A percentile compares a stretch with the other conserved stretches of the same genome.
phyloP scores from a whole-genome alignment of 1,140 invertebrate genomes.

The Scaptomyza montana region DNA sequence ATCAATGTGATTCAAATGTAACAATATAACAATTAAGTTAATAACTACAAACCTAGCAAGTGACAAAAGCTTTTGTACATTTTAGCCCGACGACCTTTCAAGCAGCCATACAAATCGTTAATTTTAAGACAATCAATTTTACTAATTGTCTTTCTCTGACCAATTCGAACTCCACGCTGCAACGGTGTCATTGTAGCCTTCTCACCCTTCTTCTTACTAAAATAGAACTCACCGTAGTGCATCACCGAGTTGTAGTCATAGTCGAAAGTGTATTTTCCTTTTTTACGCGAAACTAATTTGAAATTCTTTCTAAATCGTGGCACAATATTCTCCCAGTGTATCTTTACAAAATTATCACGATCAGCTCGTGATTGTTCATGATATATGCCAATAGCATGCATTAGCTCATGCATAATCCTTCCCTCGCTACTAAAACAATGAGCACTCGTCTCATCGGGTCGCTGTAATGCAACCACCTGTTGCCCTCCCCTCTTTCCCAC shows the following conservation, averaged over 20 bases:
- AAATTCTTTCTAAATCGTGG: conserved; percentile 88
- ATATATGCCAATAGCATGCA: conserved; percentile 93
- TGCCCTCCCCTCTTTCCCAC: conserved; percentile 88
- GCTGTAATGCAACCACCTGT: conserved; percentile 81
- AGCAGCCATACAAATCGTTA: conserved; percentile 88
- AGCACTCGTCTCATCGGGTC: conserved; percentile 86
- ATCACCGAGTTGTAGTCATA: conserved; percentile 90
- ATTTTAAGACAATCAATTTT: conserved; percentile 89
- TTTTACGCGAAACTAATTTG: conserved; percentile 87
- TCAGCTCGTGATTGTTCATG: conserved; percentile 94
- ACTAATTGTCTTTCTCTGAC: conserved; percentile 88
- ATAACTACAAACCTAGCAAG: conserved; percentile 85
- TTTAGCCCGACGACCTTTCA: conserved; percentile 83
- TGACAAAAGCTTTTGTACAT: conserved; percentile 88
- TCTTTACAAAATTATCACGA: conserved; percentile 89
- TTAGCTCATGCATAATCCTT: conserved; percentile 92
- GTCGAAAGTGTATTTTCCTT: conserved; percentile 87
- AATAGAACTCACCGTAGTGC: conserved; percentile 88
- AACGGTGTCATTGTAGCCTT: conserved; percentile 86
- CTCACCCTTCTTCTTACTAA: conserved; percentile 78
- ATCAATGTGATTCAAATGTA: conserved; percentile 80
- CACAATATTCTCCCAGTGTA: conserved; percentile 90
- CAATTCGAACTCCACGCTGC: conserved; percentile 84
- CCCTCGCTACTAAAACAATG: conserved; percentile 89
- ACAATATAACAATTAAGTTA: conserved; percentile 10